phyloP scores from a whole-genome alignment of 2,113 vertebrate species.

The Dipodomys ordii region DNA sequence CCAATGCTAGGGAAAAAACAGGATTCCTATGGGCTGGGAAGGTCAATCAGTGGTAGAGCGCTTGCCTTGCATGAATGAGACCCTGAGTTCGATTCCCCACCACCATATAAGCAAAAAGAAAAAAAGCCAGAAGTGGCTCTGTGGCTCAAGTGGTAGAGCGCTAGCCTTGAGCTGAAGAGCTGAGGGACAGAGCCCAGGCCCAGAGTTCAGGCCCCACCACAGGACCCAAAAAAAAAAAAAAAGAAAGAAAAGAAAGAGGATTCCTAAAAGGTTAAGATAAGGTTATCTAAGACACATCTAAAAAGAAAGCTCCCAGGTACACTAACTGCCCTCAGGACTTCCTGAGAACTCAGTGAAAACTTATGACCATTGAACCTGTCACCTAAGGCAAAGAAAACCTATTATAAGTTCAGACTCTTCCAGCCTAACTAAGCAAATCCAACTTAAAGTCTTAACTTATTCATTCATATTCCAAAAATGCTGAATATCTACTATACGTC shows the following conservation, averaged over 20 bases:
- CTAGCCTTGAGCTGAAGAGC: too few relatives aligned
- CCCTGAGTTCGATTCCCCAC: too few relatives aligned
- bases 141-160: too few relatives aligned
- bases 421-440: neutral
- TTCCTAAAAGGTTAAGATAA: neutral
- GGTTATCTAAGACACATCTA: constrained; percentile 22
- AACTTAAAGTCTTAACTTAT: neutral
- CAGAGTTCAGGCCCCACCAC: too few relatives aligned
- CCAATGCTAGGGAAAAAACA: neutral
- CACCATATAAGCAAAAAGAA: too few relatives aligned
- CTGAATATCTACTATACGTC: neutral
- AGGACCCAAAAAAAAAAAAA: too few relatives aligned
- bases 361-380: neutral
- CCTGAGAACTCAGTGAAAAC: constrained; percentile 3
- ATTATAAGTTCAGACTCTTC: constrained; percentile 10
- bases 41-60: too few relatives aligned
- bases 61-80: too few relatives aligned
- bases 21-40: neutral
- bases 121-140: too few relatives aligned
- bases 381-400: neutral
- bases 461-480: constrained; percentile 36
- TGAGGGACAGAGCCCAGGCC: too few relatives aligned
- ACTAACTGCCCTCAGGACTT: neutral
- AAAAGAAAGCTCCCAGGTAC: neutral
- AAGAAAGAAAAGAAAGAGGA: neutral